These are phyloP conservation scores for Sebastes jordani DNA, from an alignment of 2,797 vertebrate species.

Conservation along the genomic window DNA sequence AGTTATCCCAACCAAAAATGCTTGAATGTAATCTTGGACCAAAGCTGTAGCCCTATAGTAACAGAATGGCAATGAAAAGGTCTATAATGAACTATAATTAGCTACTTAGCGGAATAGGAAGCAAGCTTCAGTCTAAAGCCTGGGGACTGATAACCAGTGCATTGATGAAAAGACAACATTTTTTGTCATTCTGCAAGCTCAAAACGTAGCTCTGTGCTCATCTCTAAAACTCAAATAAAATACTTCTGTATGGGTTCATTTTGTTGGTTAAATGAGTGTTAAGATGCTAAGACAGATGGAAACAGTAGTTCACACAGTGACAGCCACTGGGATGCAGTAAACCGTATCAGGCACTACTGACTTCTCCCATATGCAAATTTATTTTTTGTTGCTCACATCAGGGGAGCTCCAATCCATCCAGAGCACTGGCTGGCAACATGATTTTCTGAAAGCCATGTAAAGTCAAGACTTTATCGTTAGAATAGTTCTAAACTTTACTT, in stretches of 20 bases:
- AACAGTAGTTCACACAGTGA: background rate
- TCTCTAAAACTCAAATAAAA: background rate
- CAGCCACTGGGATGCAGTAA: background rate
- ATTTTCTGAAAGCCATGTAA: background rate
- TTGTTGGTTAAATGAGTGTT: background rate
- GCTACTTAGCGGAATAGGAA: background rate
- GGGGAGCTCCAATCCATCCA: background rate
- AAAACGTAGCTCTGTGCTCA: background rate
- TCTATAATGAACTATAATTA: background rate
- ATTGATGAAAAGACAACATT: background rate
- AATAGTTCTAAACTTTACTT: background rate
- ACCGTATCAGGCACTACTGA: background rate
- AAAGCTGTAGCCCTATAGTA: too few relatives aligned
- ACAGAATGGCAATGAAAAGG: background rate
- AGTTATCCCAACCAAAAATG: background rate
- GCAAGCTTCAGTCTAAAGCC: background rate
- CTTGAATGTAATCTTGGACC: too few relatives aligned
- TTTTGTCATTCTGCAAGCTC: background rate
- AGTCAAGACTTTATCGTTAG: background rate
- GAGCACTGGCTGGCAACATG: background rate
- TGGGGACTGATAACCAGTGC: background rate
- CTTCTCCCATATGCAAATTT: background rate
- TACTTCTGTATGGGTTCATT: background rate
- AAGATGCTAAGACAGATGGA: background rate
- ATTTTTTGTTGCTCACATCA: background rate